Evolutionary conservation across 1,140 invertebrate genomes (phyloP).

Genomic region (Temnothorax curvispinosus): DNA sequence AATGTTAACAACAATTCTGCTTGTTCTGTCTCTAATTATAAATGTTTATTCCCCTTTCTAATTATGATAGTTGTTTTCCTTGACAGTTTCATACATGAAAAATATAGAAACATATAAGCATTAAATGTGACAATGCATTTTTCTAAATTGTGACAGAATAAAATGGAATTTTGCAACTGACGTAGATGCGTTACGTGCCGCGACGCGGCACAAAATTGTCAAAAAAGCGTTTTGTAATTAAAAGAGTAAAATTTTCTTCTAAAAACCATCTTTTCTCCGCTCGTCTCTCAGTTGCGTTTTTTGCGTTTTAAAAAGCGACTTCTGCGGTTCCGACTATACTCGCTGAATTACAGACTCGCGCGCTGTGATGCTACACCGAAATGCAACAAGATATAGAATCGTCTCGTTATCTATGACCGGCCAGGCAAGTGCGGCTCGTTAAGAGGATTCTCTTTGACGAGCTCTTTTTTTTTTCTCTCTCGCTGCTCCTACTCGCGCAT

Average conservation of each 20-base stretch:
- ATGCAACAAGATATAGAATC: conserved; percentile 20
- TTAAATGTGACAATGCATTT: background rate
- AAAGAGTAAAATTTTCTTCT: background rate
- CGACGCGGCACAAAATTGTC: background rate
- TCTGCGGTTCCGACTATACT: background rate
- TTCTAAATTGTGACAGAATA: background rate
- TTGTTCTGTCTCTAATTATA: background rate
- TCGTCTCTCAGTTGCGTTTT: background rate
- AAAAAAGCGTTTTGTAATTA: conserved; percentile 22
- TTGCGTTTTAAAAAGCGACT: conserved; percentile 2
- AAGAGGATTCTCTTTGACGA: conserved; percentile 51
- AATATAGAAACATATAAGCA: background rate
- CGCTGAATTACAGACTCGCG: background rate
- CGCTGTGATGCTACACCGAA: background rate
- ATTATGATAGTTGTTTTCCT: background rate
- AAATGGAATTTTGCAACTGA: background rate
- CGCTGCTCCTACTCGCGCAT: conserved; percentile 1
- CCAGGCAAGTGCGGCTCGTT: conserved; percentile 42
- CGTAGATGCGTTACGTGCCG: background rate
- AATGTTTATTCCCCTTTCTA: background rate
- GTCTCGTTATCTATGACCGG: conserved; percentile 30
- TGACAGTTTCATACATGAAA: background rate
- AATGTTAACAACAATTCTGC: background rate
- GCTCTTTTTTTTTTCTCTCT: background rate
- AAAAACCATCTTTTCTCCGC: background rate